These are phyloP conservation scores for Chaenocephalus aceratus DNA, from an alignment of 2,113 vertebrate genomes.

Conservation along the genomic window DNA sequence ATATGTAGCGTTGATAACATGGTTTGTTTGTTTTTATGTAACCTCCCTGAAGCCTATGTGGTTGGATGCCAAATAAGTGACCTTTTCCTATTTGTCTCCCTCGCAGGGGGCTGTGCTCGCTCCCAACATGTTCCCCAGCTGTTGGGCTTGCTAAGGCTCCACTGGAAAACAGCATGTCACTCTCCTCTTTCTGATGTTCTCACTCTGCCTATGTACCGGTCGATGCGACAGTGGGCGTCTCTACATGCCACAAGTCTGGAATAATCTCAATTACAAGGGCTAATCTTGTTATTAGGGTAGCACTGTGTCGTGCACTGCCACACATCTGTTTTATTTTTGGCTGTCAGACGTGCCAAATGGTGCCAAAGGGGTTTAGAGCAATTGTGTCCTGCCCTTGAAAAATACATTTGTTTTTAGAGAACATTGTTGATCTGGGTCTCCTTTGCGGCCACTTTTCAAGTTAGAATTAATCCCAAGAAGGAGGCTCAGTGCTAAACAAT, in stretches of 20 bases:
- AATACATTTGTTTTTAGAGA: constrained; percentile 44
- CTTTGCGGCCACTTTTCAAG: constrained; percentile 48
- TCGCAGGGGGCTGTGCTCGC: constrained; percentile 34
- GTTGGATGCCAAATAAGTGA: constrained; percentile 57
- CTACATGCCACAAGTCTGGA: constrained; percentile 66
- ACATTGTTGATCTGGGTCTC: constrained; percentile 47
- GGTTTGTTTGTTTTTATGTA: constrained; percentile 33
- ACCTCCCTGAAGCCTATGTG: constrained; percentile 29
- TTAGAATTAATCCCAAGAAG: constrained; percentile 52
- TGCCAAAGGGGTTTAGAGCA: constrained; percentile 43
- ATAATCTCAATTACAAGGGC: constrained; percentile 80
- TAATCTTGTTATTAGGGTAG: constrained; percentile 82
- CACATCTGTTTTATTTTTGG: constrained; percentile 41
- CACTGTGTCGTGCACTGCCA: constrained; percentile 60
- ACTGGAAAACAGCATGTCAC: constrained; percentile 63
- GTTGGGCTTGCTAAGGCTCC: constrained; percentile 65
- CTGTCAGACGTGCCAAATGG: constrained; percentile 49
- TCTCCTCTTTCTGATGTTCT: constrained; percentile 72
- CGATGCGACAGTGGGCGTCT: constrained; percentile 48
- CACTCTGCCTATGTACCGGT: constrained; percentile 69
- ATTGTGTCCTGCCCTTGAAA: constrained; percentile 51
- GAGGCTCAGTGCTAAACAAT: constrained; percentile 42
- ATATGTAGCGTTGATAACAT: constrained; percentile 25
- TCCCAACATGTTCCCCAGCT: constrained; percentile 58
- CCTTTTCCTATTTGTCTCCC: constrained; percentile 55